These are phyloP conservation scores for Osmoderma eremita DNA, from an alignment of 2,888 invertebrate genomes.

Conservation along the genomic window DNA sequence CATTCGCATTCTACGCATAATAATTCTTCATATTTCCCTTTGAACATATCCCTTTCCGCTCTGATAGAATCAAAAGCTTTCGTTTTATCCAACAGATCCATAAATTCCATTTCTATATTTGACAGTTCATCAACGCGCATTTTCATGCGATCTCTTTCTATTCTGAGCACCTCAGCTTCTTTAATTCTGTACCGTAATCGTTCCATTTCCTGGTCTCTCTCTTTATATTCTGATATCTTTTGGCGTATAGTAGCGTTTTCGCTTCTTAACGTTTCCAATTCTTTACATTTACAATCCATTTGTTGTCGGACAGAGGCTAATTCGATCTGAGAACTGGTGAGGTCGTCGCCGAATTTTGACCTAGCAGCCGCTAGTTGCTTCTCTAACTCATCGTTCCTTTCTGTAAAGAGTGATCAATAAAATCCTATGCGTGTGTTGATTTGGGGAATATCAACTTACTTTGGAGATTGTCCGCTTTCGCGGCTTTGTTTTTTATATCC, in stretches of 20 bases:
- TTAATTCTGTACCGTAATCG: conserved; percentile 52
- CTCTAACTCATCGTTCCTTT: conserved; percentile 50
- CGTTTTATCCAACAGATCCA: conserved; percentile 53
- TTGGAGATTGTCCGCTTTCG: conserved; percentile 44
- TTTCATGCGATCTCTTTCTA: conserved; percentile 57
- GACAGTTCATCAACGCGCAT: conserved; percentile 54
- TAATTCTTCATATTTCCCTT: conserved; percentile 57
- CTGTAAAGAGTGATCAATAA: too few relatives aligned
- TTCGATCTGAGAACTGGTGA: conserved; percentile 22
- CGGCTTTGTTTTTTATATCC: conserved; percentile 45
- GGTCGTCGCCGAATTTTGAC: conserved; percentile 35
- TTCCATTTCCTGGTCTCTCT: conserved; percentile 51
- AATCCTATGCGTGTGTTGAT: not conserved
- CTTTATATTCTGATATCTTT: conserved; percentile 39
- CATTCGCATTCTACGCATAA: conserved; percentile 56
- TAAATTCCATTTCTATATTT: conserved; percentile 56
- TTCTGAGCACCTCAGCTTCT: conserved; percentile 57
- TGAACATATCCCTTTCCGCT: conserved; percentile 60
- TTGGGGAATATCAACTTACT: conserved; percentile 6
- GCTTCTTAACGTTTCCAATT: conserved; percentile 38
- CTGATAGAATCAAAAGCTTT: conserved; percentile 53
- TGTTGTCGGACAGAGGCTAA: conserved; percentile 31
- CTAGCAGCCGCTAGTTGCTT: conserved; percentile 46
- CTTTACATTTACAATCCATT: conserved; percentile 40
- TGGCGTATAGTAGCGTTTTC: conserved; percentile 51